Base-by-base conservation (phyloP, 2,888 invertebrate species). In the Camponotus fellah region DNA sequence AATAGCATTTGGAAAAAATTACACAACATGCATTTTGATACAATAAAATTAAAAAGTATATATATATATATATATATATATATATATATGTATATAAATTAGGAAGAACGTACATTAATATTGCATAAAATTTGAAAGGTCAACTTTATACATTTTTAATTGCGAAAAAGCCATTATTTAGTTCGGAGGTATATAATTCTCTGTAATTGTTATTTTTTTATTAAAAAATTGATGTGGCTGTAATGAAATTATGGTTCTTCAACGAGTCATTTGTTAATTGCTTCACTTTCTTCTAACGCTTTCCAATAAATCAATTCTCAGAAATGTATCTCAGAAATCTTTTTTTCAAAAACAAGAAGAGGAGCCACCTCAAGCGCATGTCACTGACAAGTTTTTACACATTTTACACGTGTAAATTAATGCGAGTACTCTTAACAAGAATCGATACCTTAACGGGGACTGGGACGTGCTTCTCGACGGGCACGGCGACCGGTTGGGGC, bases 401-500 rank as follows among this genome's bases (percentile, higher is more conserved):
- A 8, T 17, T 74, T 46, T 10, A 74, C 8, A 46, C 17, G 21
- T 72, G 3, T 65, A 49, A 46, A 34, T 14, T 46, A 46, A 46
- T 12, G n/a, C 32, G 12, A 12, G 4, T 32, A 43, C 2, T 32
- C 9, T 43, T 43, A 66, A 46, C 5, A 2, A n/a, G 32, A 17
- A 53, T 65, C 6, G 8, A 64, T 92, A 94, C 94, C 93, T 94
- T 94, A 83, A 94, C 94, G 2, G 95, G 95, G 34, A 95, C 94
- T 12, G 95, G 95, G 5, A 96, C 93, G 85, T 95, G 95, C 88
- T 95, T 95, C 88, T 95, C 95, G 43, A 96, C 95, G 12, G 95
- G 92, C 0, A 96, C 95, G 26, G 95, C 94, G 64, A 95, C 95
- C 14, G 96, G 96, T 82, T 96, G 95, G 1, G 96, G 95, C n/a